Evolutionary conservation across 1,140 invertebrate genomes (phyloP), one percentile per base, ranked within the genome.

Genomic region (Lasaia peninsularis): DNA sequence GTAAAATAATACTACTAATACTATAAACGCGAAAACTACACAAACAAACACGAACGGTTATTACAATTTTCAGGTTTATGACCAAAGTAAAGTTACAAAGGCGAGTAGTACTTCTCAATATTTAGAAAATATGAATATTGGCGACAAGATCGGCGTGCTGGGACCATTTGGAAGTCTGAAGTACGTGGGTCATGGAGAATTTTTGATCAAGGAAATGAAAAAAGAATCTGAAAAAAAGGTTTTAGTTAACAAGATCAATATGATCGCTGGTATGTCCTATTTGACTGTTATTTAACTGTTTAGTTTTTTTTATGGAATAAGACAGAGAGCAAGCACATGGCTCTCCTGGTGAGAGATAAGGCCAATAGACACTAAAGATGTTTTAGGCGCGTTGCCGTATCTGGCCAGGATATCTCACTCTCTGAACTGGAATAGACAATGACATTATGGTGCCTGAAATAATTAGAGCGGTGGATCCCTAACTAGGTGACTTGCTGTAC

Each of bases 21-120:
- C 10, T n/a, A 9, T n/a, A 35, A 35, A 12, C n/a, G n/a, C n/a
- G n/a, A n/a, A 2, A 48, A n/a, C 20, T 21, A 48, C 1, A 16
- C 0, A 48, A 9, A 2, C 20, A 21, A 48, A 16, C 12, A 40
- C n/a, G n/a, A 40, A 40, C 5, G 18, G 8, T 40, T 6, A 40
- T 16, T 40, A 1, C 1, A 10, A 0, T 48, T 80, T 75, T 8
- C 77, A 98, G 96, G 95, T 99, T 0, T 99, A 99, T 80, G 98
- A 98, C 83, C 98, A 97, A 91, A 96, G 98, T 91, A 93, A 98
- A 88, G 99, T 99, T 83, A 98, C 98, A 0, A 96, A 98, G 20
- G 99, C 98, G 63, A 98, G 98, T 20, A 98, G 98, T 91, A 94
- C 99, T 94, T 97, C 97, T 3, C 98, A 99, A 79, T 91, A 99